Evolutionary conservation across 2,888 invertebrate species (phyloP).

Genomic region (Anoplius nigerrimus): DNA sequence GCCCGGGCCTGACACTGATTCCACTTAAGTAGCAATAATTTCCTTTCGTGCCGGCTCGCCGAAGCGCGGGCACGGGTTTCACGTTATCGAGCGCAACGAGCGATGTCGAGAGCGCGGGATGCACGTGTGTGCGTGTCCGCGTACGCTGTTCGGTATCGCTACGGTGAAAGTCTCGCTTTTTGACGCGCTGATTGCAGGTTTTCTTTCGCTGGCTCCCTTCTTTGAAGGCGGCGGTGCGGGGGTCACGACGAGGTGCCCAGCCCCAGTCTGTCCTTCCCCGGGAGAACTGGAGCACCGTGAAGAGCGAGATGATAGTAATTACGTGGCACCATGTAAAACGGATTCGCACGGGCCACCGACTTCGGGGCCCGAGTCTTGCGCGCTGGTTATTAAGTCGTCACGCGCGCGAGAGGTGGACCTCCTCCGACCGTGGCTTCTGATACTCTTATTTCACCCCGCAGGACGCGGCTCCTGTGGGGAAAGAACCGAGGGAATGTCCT

Average conservation of each 20-base stretch:
- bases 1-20: too few relatives aligned
- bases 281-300: slow-evolving; percentile 66
- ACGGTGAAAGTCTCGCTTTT: slow-evolving; percentile 62
- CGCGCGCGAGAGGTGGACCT: slow-evolving; percentile 8
- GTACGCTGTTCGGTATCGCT: slow-evolving; percentile 16
- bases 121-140: slow-evolving; percentile 24
- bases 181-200: slow-evolving; percentile 67
- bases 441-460: slow-evolving; percentile 25
- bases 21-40: slow-evolving; percentile 3
- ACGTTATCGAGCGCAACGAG: slow-evolving; percentile 4
- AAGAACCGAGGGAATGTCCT: neutral
- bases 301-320: slow-evolving; percentile 64
- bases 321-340: slow-evolving; percentile 62
- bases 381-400: slow-evolving; percentile 64
- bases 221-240: slow-evolving; percentile 44
- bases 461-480: slow-evolving; percentile 13
- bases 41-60: slow-evolving; percentile 37
- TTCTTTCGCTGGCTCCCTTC: slow-evolving; percentile 49
- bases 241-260: slow-evolving; percentile 46
- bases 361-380: slow-evolving; percentile 25
- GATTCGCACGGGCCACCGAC: slow-evolving; percentile 58
- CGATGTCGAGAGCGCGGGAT: neutral
- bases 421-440: slow-evolving; percentile 13
- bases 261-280: slow-evolving; percentile 45
- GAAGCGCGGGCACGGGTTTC: neutral